A percentile compares a stretch with the other conserved stretches of the same genome.
These are phyloP conservation scores for Calidris pugnax DNA, from an alignment of 2,113 vertebrate species.

Conservation along the genomic window DNA sequence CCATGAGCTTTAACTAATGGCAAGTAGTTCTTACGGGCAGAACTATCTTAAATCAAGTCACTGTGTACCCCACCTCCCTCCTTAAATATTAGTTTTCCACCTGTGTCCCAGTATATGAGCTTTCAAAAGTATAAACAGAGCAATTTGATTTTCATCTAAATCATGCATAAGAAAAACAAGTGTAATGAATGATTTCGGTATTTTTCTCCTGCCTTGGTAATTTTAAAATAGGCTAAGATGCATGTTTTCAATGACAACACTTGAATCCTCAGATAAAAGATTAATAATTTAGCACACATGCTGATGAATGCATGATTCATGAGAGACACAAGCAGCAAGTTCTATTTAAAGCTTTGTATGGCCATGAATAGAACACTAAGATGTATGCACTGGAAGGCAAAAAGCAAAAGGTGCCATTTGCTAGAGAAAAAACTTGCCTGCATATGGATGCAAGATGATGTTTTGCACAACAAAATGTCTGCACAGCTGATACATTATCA, in stretches of 20 bases:
- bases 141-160: not conserved
- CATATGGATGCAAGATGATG: not conserved
- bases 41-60: not conserved
- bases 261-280: conserved; percentile 24
- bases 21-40: not conserved
- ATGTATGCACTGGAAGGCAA: not conserved
- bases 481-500: not conserved
- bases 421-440: not conserved
- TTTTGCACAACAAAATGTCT: not conserved
- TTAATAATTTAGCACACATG: conserved; percentile 50
- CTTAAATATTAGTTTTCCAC: not conserved
- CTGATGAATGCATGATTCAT: conserved; percentile 51
- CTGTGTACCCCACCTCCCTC: not conserved
- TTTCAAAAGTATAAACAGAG: not conserved
- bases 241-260: not conserved
- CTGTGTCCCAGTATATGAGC: not conserved
- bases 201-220: not conserved
- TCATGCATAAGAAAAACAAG: not conserved
- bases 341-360: conserved; percentile 38
- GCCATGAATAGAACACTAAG: not conserved
- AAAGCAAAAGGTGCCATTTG: not conserved
- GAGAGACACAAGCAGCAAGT: not conserved
- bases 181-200: not conserved
- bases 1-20: not conserved
- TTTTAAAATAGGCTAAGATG: not conserved